Percentiles rank a stretch among this genome's conserved stretches.
phyloP scores from a whole-genome alignment of 2,888 invertebrate species.

The Hirtodrosophila alboralis region DNA sequence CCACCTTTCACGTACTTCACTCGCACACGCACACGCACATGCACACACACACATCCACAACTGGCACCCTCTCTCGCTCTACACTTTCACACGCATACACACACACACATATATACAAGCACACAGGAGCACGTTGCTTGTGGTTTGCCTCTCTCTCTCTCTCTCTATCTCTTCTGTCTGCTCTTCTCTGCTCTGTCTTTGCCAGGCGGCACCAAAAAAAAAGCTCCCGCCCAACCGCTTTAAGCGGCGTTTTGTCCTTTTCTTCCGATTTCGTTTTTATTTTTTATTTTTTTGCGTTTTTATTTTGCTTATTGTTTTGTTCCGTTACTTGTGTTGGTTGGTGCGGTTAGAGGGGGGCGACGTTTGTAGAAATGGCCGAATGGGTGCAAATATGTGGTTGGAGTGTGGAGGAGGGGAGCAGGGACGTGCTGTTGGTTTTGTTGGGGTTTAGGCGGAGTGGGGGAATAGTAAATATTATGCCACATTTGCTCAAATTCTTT shows the following conservation, averaged over 20 bases:
- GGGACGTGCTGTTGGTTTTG: no score
- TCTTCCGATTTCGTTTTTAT: slow-evolving; percentile 3
- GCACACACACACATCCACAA: slow-evolving; percentile 13
- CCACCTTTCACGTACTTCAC: slow-evolving; percentile 7
- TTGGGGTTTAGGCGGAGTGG: no score
- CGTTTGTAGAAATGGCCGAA: no score
- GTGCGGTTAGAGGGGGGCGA: background rate
- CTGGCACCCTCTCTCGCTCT: slow-evolving; percentile 24
- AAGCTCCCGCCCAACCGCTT: no score
- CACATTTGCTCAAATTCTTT: slow-evolving; percentile 29
- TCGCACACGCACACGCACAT: slow-evolving; percentile 16
- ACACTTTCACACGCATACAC: slow-evolving; percentile 9
- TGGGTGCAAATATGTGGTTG: no score
- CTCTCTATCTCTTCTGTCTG: no score
- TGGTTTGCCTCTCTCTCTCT: slow-evolving; percentile 36
- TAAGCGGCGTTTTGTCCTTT: background rate
- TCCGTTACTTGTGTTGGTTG: slow-evolving; percentile 23
- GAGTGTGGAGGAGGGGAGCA: no score
- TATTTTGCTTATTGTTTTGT: slow-evolving; percentile 1
- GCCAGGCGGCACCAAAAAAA: background rate
- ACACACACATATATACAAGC: slow-evolving; percentile 15
- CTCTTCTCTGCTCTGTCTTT: slow-evolving; percentile 20
- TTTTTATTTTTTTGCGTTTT: background rate
- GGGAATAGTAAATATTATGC: no score
- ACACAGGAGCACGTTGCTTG: slow-evolving; percentile 51